phyloP scores from a whole-genome alignment of 2,888 invertebrate genomes.

The Ophioninae sp. region DNA sequence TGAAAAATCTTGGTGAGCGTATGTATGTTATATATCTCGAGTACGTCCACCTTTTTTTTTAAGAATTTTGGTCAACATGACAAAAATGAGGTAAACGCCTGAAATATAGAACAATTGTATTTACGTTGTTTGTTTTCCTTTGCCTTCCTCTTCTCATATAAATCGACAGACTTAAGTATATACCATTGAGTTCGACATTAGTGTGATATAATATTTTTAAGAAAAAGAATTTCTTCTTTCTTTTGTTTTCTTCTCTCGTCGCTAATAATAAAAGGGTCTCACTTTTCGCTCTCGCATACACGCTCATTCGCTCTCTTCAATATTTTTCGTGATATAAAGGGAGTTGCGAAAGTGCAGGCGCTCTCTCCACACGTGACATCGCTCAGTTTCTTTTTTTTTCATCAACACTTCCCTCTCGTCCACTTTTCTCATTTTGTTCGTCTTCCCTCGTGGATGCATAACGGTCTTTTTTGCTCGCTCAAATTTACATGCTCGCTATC shows the following conservation, averaged over 20 bases:
- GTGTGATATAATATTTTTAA: constrained; percentile 66
- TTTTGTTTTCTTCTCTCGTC: constrained; percentile 28
- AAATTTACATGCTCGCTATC: constrained; percentile 62
- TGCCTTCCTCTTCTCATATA: constrained; percentile 70
- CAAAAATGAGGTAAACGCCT: constrained; percentile 58
- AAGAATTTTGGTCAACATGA: neutral
- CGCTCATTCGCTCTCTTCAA: constrained; percentile 31
- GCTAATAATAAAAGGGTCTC: constrained; percentile 66
- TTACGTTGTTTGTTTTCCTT: constrained; percentile 68
- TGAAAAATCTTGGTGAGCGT: no score
- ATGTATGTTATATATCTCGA: no score
- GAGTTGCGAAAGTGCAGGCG: constrained; percentile 60
- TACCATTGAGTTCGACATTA: constrained; percentile 72
- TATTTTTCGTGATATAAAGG: constrained; percentile 58
- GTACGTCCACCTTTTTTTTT: no score
- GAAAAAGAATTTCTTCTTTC: constrained; percentile 62
- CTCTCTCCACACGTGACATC: constrained; percentile 39
- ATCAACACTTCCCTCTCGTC: constrained; percentile 7
- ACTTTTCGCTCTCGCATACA: constrained; percentile 27
- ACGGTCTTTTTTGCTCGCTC: constrained; percentile 41
- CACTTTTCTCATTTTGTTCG: constrained; percentile 15
- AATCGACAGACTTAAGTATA: constrained; percentile 74
- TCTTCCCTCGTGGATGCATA: constrained; percentile 26
- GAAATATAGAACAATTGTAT: constrained; percentile 74
- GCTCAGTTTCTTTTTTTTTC: constrained; percentile 1